A percentile compares a stretch with the other conserved stretches of the same genome.
Evolutionary conservation across 2,797 vertebrate species (phyloP).

Genomic region (Cuniculus paca): DNA sequence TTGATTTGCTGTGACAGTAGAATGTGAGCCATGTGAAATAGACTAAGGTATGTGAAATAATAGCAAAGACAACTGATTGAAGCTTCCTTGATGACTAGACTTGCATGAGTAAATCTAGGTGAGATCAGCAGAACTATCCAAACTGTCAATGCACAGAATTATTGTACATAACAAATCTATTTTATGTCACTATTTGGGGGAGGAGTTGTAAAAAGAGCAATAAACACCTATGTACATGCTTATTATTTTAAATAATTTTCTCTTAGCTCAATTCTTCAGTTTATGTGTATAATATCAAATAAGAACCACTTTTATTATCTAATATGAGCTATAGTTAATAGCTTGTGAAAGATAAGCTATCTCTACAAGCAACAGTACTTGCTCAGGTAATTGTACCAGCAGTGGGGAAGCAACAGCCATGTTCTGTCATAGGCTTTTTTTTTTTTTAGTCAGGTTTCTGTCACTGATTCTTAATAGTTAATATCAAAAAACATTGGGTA

Average conservation of each 20-base stretch:
- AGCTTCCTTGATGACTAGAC: background rate
- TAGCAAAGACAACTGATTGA: background rate
- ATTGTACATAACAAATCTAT: background rate
- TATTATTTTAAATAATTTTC: background rate
- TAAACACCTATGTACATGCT: background rate
- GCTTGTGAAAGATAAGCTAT: background rate
- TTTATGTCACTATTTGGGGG: background rate
- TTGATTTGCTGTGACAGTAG: background rate
- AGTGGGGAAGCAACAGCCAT: background rate
- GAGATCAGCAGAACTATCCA: background rate
- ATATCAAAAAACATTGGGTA: background rate
- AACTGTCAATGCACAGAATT: background rate
- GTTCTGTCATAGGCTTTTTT: background rate
- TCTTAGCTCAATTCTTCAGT: background rate
- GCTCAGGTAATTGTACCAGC: background rate
- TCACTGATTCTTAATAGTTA: background rate
- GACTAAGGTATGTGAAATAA: background rate
- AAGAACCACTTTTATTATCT: background rate
- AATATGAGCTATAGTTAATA: background rate
- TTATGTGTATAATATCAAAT: background rate
- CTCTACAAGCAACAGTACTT: background rate
- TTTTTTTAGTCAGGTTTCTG: background rate
- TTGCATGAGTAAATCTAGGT: background rate
- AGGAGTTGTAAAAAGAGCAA: background rate
- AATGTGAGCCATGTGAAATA: background rate